A percentile compares a stretch with the other conserved stretches of the same genome.
phyloP scores from a whole-genome alignment of 2,113 vertebrate species.

The Raja brachyura region DNA sequence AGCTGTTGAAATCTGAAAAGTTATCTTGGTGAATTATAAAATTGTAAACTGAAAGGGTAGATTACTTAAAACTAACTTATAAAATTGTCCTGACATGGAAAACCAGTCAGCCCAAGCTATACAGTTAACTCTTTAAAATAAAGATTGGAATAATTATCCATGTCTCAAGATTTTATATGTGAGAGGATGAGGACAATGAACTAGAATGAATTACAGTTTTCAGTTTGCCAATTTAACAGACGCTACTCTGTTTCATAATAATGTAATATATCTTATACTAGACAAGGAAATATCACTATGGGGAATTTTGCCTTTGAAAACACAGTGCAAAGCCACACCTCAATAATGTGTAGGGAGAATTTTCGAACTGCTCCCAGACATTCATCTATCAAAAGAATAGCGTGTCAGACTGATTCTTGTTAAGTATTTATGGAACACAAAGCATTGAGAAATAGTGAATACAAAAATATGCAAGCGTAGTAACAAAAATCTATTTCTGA shows the following conservation, averaged over 20 bases:
- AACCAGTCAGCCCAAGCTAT: no score
- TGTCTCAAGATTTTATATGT: neutral
- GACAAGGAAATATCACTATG: neutral
- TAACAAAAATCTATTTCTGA: no score
- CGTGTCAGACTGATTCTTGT: neutral
- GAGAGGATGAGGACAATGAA: neutral
- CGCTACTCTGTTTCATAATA: neutral
- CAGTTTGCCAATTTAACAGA: neutral
- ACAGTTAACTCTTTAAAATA: neutral
- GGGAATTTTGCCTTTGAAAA: neutral
- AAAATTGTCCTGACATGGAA: neutral
- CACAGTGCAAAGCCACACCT: neutral
- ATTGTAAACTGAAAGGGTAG: neutral
- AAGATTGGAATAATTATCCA: neutral
- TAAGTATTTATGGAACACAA: neutral
- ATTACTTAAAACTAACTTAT: neutral
- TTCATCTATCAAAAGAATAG: neutral
- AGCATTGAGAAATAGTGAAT: neutral
- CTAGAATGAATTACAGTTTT: neutral
- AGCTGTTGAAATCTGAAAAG: neutral
- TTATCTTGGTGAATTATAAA: neutral
- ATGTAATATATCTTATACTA: neutral
- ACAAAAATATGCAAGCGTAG: neutral
- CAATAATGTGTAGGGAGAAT: neutral
- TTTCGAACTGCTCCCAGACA: neutral